These are phyloP conservation scores for Epirrhoe tristata DNA, from an alignment of 2,888 invertebrate genomes.

Conservation along the genomic window DNA sequence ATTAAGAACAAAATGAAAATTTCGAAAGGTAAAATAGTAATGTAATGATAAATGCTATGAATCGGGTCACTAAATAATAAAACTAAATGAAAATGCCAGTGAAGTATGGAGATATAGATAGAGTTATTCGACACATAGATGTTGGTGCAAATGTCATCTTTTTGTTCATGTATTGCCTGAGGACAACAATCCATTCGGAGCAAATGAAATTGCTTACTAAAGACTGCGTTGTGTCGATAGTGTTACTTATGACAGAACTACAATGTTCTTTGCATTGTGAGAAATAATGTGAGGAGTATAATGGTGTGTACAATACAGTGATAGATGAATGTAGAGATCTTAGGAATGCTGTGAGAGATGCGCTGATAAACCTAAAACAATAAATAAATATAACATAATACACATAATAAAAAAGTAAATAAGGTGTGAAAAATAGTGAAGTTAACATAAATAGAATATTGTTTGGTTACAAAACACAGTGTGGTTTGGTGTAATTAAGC, in stretches of 20 bases:
- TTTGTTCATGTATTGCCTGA: conserved; percentile 76
- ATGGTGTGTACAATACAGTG: conserved; percentile 62
- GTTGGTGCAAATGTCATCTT: conserved; percentile 80
- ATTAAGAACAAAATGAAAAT: conserved; percentile 71
- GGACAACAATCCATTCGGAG: conserved; percentile 70
- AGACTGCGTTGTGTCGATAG: conserved; percentile 56
- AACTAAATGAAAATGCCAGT: conserved; percentile 71
- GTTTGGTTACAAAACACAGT: conserved; percentile 39
- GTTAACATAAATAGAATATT: conserved; percentile 34
- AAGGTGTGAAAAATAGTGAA: conserved; percentile 11
- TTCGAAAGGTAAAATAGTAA: conserved; percentile 35
- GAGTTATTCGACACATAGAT: conserved; percentile 76
- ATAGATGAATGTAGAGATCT: conserved; percentile 66
- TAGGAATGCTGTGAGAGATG: conserved; percentile 71
- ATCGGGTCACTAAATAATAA: conserved; percentile 35
- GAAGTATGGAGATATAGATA: conserved; percentile 75
- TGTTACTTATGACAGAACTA: conserved; percentile 54
- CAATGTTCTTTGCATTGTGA: conserved; percentile 64
- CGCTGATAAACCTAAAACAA: conserved; percentile 84
- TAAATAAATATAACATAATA: conserved; percentile 57
- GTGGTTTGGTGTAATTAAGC: conserved; percentile 45
- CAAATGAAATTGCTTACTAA: conserved; percentile 57
- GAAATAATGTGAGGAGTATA: conserved; percentile 59
- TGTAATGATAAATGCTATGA: conserved; percentile 49
- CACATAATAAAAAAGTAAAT: conserved; percentile 40